phyloP scores from a whole-genome alignment of 2,888 invertebrate species.

The Pristionchus japonicus region DNA sequence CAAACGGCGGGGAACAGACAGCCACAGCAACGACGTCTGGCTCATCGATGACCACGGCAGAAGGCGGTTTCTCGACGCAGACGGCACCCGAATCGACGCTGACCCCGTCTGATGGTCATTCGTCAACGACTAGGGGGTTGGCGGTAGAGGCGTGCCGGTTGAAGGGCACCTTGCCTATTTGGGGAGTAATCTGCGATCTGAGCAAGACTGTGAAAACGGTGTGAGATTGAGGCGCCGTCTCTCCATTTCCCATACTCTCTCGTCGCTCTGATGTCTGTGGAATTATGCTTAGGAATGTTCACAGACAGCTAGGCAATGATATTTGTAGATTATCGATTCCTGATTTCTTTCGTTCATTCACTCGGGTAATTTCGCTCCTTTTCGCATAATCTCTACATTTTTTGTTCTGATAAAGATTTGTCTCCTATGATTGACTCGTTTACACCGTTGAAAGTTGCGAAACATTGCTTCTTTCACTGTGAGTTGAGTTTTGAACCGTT shows the following conservation, averaged over 20 bases:
- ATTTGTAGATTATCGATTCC: background rate
- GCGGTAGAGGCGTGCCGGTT: slow-evolving; percentile 38
- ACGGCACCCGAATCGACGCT: background rate
- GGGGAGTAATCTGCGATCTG: slow-evolving; percentile 46
- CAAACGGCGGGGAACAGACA: background rate
- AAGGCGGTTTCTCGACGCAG: too few species aligned
- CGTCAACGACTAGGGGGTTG: background rate
- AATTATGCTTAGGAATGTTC: too few species aligned
- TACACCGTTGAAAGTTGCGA: too few species aligned
- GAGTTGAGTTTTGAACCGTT: too few species aligned
- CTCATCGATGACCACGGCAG: too few species aligned
- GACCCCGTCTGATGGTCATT: background rate
- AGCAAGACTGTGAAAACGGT: slow-evolving; percentile 29
- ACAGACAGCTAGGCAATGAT: too few species aligned
- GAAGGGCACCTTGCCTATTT: slow-evolving; percentile 41
- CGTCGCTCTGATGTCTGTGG: too few species aligned
- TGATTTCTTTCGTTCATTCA: too few species aligned
- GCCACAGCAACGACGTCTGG: background rate
- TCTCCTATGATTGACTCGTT: too few species aligned
- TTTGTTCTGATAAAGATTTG: background rate
- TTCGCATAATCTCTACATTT: background rate
- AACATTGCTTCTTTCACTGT: too few species aligned
- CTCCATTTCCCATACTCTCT: too few species aligned
- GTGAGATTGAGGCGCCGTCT: background rate
- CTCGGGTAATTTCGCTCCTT: background rate